Evolutionary conservation across 2,888 invertebrate species (phyloP).

Genomic region (Cacoxenus indagator): DNA sequence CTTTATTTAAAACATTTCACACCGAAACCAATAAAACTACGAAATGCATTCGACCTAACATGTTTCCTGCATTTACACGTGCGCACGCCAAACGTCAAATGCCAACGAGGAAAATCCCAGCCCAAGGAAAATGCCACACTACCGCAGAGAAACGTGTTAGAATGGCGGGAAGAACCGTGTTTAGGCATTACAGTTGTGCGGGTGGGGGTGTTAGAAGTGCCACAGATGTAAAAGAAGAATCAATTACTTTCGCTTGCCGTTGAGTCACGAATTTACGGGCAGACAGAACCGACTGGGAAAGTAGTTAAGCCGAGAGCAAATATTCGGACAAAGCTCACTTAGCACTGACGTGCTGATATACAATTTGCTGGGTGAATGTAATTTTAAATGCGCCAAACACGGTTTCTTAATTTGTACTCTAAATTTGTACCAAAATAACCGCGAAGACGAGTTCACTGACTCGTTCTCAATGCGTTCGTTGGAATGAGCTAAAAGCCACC

Average conservation of each 20-base stretch:
- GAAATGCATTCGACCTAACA: slow-evolving; percentile 46
- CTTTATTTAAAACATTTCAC: slow-evolving; percentile 63
- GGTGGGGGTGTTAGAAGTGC: slow-evolving; percentile 60
- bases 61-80: slow-evolving; percentile 61
- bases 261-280: slow-evolving; percentile 25
- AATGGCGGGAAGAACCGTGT: slow-evolving; percentile 21
- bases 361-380: slow-evolving; percentile 63
- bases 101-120: slow-evolving; percentile 3
- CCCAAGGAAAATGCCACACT: slow-evolving; percentile 26
- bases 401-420: slow-evolving; percentile 42
- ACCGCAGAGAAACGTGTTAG: slow-evolving; percentile 28
- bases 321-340: too few species aligned
- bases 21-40: slow-evolving; percentile 54
- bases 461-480: slow-evolving; percentile 26
- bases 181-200: too few species aligned
- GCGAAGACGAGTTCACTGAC: slow-evolving; percentile 18
- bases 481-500: not conserved
- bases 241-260: slow-evolving; percentile 57
- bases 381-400: slow-evolving; percentile 52
- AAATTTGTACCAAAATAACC: slow-evolving; percentile 40
- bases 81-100: slow-evolving; percentile 42
- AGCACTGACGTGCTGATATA: slow-evolving; percentile 50
- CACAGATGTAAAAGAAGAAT: slow-evolving; percentile 62
- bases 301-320: too few species aligned
- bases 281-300: not conserved